Base-by-base conservation (phyloP, 1,140 invertebrate species). In the Philotrypesis tridentata region DNA sequence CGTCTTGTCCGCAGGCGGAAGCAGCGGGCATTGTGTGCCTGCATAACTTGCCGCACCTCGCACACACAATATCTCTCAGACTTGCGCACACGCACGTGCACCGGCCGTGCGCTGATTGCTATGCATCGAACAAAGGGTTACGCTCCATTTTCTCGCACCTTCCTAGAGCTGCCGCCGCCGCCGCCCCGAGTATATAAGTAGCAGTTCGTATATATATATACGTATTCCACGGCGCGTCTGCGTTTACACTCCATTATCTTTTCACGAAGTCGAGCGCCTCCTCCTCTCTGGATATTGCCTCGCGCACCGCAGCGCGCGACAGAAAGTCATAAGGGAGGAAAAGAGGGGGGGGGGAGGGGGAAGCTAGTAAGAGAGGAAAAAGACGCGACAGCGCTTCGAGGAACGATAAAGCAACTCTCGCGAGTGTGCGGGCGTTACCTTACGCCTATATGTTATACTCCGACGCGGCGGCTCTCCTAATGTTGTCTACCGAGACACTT, bases 101-200 rank as follows among this genome's bases (percentile, higher is more conserved):
- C 4, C 21, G 48, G 48, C 17, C 48, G 17, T 55, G 77, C 85
- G 73, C 84, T 83, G 85, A 85, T 85, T 84, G 84, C 83, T 79
- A 37, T 29, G 70, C 23, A 63, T 79, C 65, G 81, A 83, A 85
- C 76, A 86, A 84, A 86, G 83, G 83, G 60, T 83, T 84, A 82
- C 79, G 80, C 74, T 85, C 84, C 79, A 85, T 85, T 86, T 85
- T 86, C 81, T 82, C 68, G 31, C 63, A 67, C 55, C 78, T 73
- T 25, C 78, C 65, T 17, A 43, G 55, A 14, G 65, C 70, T n/a
- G 25, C 37, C 68, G 1, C 12, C 17, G n/a, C 23, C 33, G 0
- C 14, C 37, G 17, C 43, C 23, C 79, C 23, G 2, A 21, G 29
- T 70, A 27, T 5, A 43, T 60, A 63, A 79, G 65, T 14, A 60